Conservation (phyloP, 2,113 vertebrate species). For the Boulengeromyrus knoepffleri region DNA sequence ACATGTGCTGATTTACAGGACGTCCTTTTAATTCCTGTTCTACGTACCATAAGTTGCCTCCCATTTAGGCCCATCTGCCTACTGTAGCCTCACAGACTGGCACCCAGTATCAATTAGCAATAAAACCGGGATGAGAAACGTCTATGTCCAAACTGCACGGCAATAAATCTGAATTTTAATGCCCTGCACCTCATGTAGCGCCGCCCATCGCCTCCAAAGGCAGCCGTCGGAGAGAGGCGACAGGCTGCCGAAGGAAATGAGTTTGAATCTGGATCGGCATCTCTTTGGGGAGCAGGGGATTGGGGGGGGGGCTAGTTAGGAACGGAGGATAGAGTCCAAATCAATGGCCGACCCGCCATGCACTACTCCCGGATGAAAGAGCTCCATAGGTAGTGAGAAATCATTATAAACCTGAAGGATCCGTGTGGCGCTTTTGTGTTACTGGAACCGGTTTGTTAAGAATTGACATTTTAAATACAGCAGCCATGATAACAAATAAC, state of each 20-base stretch:
- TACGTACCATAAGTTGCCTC: neutral
- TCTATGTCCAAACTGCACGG: neutral
- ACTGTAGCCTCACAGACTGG: neutral
- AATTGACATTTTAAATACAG: neutral
- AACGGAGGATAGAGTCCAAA: neutral
- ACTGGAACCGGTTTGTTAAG: neutral
- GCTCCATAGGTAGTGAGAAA: neutral
- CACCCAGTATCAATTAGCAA: conserved; percentile 4
- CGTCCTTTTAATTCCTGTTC: neutral
- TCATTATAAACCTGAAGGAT: neutral
- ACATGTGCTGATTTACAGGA: neutral
- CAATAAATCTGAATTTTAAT: conserved; percentile 1
- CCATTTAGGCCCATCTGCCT: neutral
- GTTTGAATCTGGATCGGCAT: neutral
- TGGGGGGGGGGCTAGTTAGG: neutral
- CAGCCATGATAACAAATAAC: neutral
- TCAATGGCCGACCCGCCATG: neutral
- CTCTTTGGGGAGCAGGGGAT: neutral
- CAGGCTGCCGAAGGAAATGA: neutral
- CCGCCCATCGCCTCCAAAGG: neutral
- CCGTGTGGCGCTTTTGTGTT: neutral
- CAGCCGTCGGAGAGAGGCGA: neutral
- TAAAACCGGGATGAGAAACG: neutral
- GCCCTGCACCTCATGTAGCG: neutral
- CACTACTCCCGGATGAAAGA: neutral